phyloP scores from a whole-genome alignment of 1,140 invertebrate genomes.

The Cyclargus thomasi region DNA sequence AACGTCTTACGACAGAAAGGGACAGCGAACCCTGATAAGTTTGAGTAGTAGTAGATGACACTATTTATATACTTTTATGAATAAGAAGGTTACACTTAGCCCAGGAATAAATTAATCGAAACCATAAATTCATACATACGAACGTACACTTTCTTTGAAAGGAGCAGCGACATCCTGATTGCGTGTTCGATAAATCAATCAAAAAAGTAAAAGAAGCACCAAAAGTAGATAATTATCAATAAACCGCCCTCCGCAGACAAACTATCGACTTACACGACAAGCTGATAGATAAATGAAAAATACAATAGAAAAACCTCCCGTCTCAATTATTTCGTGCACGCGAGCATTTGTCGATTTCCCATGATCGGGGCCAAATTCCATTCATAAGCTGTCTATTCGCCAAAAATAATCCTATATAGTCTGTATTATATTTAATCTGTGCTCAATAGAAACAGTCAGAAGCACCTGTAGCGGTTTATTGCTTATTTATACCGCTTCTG shows the following conservation, averaged over 20 bases:
- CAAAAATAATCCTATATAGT: conserved; percentile 36
- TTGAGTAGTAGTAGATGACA: too few relatives aligned
- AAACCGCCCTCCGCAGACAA: conserved; percentile 30
- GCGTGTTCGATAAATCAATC: neutral
- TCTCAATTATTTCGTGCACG: conserved; percentile 58
- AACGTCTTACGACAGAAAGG: too few relatives aligned
- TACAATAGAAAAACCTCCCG: conserved; percentile 40
- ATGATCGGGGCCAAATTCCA: conserved; percentile 38
- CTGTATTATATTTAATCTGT: conserved; percentile 37
- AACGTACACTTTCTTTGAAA: neutral
- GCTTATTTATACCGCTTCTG: conserved; percentile 66
- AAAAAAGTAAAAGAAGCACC: neutral
- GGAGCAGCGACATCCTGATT: neutral
- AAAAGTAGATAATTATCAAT: conserved; percentile 5
- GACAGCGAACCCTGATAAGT: too few relatives aligned
- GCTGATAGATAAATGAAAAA: conserved; percentile 52
- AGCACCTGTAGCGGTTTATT: conserved; percentile 67
- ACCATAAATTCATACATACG: neutral
- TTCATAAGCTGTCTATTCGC: conserved; percentile 24
- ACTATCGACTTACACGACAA: conserved; percentile 48
- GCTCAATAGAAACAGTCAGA: conserved; percentile 43
- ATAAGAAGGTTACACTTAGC: neutral
- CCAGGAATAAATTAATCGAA: neutral
- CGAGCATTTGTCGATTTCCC: conserved; percentile 57
- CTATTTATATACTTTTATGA: too few relatives aligned